Base-by-base conservation (phyloP, 2,113 vertebrate species). In the Cynopterus brachyotis region DNA sequence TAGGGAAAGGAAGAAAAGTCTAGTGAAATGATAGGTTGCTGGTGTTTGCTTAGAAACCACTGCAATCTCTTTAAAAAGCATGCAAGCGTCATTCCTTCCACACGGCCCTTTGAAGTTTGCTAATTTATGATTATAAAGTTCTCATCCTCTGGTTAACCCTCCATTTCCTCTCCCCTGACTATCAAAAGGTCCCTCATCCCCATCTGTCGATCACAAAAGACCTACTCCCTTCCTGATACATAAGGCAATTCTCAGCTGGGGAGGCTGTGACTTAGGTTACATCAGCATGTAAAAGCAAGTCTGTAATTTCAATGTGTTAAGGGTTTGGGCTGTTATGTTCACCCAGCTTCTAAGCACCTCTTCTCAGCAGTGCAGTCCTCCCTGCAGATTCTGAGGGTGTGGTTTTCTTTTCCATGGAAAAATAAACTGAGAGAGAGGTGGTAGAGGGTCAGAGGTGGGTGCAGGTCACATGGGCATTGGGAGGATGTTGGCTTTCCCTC, bases 11-110 rank as follows among this genome's bases (percentile, higher is more conserved):
- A 92, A 79, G 42, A 0, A 6, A 87, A 50, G 26, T 66, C 37
- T 57, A 72, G 64, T 37, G 90, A 84, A 91, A 75, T 76, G 82
- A 67, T 66, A 88, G 22, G 22, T 35, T 90, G 73, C 47, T 75
- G 16, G 16, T 28, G 17, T 50, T 86, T 80, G 40, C 50, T 55
- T 76, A 37, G 37, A 26, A 81, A 59, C 64, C 30, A 15, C 26
- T 55, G 9, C 20, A 92, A 64, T 62, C 67, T 62, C 40, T 60
- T 73, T 73, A 24, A 75, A 64, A 96, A 60, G 11, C 26, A 69
- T 30, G 1, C 62, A 45, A n/a, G n/a, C 0, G 2, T 4, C 57
- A 15, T 37, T 60, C 30, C 13, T 87, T 82, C 75, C 12, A 13
- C 19, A 7, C 35, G 66, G 40, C 24, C 66, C 40, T 81, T 57